phyloP scores from a whole-genome alignment of 2,113 vertebrate species.

The Meriones unguiculatus region DNA sequence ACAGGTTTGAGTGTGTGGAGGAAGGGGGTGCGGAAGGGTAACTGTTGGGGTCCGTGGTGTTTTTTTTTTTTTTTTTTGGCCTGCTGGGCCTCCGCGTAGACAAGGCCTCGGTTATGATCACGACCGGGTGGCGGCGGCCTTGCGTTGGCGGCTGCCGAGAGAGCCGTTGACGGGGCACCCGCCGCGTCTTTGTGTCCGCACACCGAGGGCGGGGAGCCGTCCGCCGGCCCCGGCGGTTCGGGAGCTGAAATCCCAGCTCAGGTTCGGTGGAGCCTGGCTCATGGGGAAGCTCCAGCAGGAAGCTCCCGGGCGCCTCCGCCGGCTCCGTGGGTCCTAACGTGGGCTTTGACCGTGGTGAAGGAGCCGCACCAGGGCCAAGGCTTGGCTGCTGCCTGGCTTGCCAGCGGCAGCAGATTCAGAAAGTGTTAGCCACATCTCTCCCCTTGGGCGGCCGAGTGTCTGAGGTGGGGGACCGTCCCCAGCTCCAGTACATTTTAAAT shows the following conservation, averaged over 20 bases:
- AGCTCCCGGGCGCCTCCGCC: not conserved
- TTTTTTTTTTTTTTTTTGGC: not conserved
- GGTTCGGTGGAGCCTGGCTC: not conserved
- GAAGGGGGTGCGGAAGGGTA: not conserved
- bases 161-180: conserved; percentile 78
- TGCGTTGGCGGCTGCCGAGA: conserved; percentile 90
- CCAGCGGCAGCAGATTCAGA: not conserved
- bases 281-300: accelerated
- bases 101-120: conserved; percentile 99
- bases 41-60: not conserved
- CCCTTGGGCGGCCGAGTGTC: not conserved
- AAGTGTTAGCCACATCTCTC: not conserved
- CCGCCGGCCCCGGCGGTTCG: not conserved
- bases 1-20: not conserved
- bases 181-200: conserved; percentile 85
- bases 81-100: conserved; percentile 77
- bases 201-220: conserved; percentile 82
- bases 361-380: not conserved
- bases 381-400: not conserved
- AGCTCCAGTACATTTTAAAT: conserved; percentile 7
- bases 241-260: not conserved
- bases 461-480: not conserved
- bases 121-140: conserved; percentile 91
- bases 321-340: not conserved
- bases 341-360: not conserved